Evolutionary conservation across 2,888 invertebrate species (phyloP).

Genomic region (Embidobia sp.): DNA sequence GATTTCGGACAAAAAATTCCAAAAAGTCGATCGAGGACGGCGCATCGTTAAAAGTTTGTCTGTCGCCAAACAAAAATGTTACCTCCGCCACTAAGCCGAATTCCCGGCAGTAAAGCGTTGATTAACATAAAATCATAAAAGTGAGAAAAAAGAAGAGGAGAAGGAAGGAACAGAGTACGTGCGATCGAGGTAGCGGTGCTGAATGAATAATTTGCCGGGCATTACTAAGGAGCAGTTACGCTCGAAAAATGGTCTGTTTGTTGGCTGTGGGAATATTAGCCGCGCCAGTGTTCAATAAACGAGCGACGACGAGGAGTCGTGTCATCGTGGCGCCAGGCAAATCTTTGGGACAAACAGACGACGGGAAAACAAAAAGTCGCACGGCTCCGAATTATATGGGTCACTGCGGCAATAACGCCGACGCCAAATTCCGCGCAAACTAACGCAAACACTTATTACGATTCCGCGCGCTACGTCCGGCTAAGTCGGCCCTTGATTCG

Average conservation of each 20-base stretch:
- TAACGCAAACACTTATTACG: slow-evolving; percentile 33
- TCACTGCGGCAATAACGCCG: slow-evolving; percentile 51
- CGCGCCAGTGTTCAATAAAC: slow-evolving; percentile 49
- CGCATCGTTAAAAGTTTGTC: too few species aligned
- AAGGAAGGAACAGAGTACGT: neutral
- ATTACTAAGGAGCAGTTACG: slow-evolving; percentile 35
- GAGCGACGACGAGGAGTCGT: slow-evolving; percentile 52
- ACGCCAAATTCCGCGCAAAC: slow-evolving; percentile 36
- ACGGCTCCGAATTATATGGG: slow-evolving; percentile 51
- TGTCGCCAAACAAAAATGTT: too few species aligned
- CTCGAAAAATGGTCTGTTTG: slow-evolving; percentile 41
- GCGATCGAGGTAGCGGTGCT: slow-evolving; percentile 10
- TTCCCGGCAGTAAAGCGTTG: slow-evolving; percentile 21
- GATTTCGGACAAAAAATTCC: too few species aligned
- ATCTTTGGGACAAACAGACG: slow-evolving; percentile 61
- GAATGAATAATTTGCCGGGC: slow-evolving; percentile 40
- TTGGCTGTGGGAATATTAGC: slow-evolving; percentile 47
- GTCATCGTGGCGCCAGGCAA: slow-evolving; percentile 65
- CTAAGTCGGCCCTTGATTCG: neutral
- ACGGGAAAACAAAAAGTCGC: slow-evolving; percentile 42
- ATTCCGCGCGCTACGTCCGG: slow-evolving; percentile 14
- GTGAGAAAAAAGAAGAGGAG: neutral
- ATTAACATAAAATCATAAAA: slow-evolving; percentile 39
- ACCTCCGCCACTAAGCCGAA: too few species aligned
- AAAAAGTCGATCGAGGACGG: too few species aligned